Evolutionary conservation across 1,140 invertebrate species (phyloP).

Genomic region (Rhagoletis zephyria): DNA sequence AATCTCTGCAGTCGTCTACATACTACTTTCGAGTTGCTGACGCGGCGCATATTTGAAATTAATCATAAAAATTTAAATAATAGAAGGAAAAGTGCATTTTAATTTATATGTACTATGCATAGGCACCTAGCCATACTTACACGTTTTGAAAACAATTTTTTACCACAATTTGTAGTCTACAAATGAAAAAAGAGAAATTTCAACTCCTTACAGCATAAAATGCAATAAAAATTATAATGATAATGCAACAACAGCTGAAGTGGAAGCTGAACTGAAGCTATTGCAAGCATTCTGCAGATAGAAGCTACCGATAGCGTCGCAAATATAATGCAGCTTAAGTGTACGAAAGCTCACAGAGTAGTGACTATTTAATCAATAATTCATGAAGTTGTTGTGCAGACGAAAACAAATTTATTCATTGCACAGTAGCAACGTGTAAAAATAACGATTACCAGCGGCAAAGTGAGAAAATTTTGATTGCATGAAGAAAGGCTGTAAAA

Average conservation of each 20-base stretch:
- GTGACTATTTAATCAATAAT: constrained; percentile 12
- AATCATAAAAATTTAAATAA: too few species aligned
- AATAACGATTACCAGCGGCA: background rate
- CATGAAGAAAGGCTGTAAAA: background rate
- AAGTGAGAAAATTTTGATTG: background rate
- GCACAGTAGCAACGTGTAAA: background rate
- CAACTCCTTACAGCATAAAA: too few species aligned
- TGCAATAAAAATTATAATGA: too few species aligned
- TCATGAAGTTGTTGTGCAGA: constrained; percentile 14
- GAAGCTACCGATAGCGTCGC: background rate
- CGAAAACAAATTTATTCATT: background rate
- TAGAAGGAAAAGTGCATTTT: too few species aligned
- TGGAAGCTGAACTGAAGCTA: background rate
- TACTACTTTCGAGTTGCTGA: too few species aligned
- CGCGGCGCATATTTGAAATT: too few species aligned
- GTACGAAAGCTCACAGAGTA: background rate
- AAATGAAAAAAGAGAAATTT: too few species aligned
- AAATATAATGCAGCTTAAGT: background rate
- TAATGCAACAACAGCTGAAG: background rate
- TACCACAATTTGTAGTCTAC: too few species aligned
- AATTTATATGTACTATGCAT: too few species aligned
- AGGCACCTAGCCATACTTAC: too few species aligned
- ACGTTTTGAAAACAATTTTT: too few species aligned
- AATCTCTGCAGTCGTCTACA: too few species aligned
- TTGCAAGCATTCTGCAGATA: constrained; percentile 13